Base-by-base conservation (phyloP, 2,113 vertebrate species). In the Neolamprologus fasciatus region DNA sequence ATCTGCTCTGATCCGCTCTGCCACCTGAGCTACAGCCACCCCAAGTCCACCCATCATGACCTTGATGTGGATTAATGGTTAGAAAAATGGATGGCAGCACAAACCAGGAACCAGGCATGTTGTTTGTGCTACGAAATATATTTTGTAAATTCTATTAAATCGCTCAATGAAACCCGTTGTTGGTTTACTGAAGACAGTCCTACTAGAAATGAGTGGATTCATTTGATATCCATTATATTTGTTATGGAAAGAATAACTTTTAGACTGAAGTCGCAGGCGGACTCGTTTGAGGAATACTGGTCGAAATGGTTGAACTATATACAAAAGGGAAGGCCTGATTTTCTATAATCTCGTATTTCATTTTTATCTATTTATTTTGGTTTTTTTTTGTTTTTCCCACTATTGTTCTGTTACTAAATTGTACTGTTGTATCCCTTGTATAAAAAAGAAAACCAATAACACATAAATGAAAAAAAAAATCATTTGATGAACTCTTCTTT, bases 301-400 rank as follows among this genome's bases (percentile, higher is more conserved):
- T 33, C 2, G 2, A 61, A 61, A 33, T 61, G 28, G 57, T 61
- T 33, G 57, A 61, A 61, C 57, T 31, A 61, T 17, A 31, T 31
- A 61, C 28, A 61, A 33, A 0, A 58, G 57, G 26, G 14, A 61
- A 33, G 28, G 9, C 57, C 28, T 61, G 28, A 33, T 33, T 61
- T 33, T 61, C 5, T 61, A 33, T 61, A 61, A 7, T 33, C 28
- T 61, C 2, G 1, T 61, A 19, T 33, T 61, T 31, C 3, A 2
- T 4, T 35, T 35, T 35, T 9, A 16, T 28, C 0, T 16, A 16
- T 28, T 58, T 1, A 28, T 26, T 55, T 54, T 1, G n/a, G 0
- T 7, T 54, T 3, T 2, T 12, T 16, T 57, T 28, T 5, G 2
- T 2, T 28, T 16, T 16, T 1, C 5, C 8, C 55, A 58, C 55